These are phyloP conservation scores for Lepus townsendii DNA, from an alignment of 2,797 vertebrate genomes.

Conservation along the genomic window DNA sequence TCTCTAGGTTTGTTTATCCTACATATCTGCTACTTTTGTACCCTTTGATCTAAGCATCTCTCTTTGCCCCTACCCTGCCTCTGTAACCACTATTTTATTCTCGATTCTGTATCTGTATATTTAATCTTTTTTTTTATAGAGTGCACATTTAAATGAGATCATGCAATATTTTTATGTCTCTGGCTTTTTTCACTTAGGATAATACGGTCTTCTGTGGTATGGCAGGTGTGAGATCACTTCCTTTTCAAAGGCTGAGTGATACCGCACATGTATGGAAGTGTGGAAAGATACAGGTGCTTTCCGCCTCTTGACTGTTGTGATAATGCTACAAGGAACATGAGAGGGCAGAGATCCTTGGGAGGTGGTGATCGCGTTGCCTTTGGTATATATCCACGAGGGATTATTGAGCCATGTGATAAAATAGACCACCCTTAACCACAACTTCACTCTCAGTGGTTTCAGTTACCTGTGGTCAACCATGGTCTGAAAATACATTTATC, in stretches of 20 bases:
- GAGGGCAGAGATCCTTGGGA: not conserved
- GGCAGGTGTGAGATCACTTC: not conserved
- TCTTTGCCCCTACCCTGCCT: not conserved
- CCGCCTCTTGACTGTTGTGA: not conserved
- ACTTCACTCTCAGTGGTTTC: no score
- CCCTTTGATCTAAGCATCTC: not conserved
- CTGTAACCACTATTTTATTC: not conserved
- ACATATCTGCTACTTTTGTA: not conserved
- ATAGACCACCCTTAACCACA: not conserved
- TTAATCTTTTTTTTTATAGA: not conserved
- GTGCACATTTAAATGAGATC: not conserved
- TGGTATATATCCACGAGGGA: not conserved
- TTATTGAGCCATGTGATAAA: not conserved
- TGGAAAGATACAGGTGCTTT: not conserved
- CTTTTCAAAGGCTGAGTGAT: not conserved
- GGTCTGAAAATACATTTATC: not conserved
- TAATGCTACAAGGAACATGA: not conserved
- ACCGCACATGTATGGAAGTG: not conserved
- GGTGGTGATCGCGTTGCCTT: not conserved
- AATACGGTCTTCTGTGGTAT: not conserved
- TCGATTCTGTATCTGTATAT: not conserved
- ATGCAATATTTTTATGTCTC: not conserved
- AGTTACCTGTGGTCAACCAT: no score
- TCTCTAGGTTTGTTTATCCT: not conserved
- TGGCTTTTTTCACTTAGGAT: slow-evolving; percentile 1